phyloP scores from a whole-genome alignment of 1,140 invertebrate genomes.

The Drosophila prosaltans region DNA sequence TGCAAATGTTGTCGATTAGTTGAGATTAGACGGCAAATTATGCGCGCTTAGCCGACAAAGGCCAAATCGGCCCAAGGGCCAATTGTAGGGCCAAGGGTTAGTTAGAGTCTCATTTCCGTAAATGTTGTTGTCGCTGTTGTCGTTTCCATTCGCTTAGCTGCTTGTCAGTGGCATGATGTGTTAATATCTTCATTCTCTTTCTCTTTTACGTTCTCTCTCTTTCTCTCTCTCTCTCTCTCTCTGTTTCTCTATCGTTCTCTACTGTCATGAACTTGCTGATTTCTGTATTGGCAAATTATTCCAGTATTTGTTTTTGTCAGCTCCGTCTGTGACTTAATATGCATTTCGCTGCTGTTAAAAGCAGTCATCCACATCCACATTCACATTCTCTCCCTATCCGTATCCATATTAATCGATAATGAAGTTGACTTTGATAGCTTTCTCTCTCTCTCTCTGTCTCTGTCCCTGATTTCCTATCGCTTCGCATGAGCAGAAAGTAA shows the following conservation, averaged over 20 bases:
- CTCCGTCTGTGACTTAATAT: slow-evolving; percentile 64
- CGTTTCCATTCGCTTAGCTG: slow-evolving; percentile 35
- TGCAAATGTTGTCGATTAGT: slow-evolving; percentile 79
- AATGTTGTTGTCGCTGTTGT: slow-evolving; percentile 33
- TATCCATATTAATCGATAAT: neutral
- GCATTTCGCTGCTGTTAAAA: slow-evolving; percentile 57
- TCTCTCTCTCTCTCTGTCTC: neutral
- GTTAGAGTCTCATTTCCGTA: slow-evolving; percentile 56
- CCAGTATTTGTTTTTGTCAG: slow-evolving; percentile 76
- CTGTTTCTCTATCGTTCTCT: slow-evolving; percentile 2
- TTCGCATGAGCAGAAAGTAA: slow-evolving; percentile 37
- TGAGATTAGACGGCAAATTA: slow-evolving; percentile 78
- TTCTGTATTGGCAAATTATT: slow-evolving; percentile 73
- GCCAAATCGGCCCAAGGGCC: slow-evolving; percentile 30
- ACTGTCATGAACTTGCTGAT: slow-evolving; percentile 34
- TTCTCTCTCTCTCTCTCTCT: neutral
- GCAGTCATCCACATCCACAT: slow-evolving; percentile 33
- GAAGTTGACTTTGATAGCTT: neutral
- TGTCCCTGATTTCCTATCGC: slow-evolving; percentile 14
- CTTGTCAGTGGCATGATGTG: slow-evolving; percentile 77
- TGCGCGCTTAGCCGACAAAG: slow-evolving; percentile 41
- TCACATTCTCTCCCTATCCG: neutral
- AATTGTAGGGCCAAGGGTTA: slow-evolving; percentile 33
- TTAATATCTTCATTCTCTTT: slow-evolving; percentile 60
- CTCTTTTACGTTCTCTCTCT: neutral